Conservation (phyloP, 2,113 vertebrate species). For the Plecotus auritus region DNA sequence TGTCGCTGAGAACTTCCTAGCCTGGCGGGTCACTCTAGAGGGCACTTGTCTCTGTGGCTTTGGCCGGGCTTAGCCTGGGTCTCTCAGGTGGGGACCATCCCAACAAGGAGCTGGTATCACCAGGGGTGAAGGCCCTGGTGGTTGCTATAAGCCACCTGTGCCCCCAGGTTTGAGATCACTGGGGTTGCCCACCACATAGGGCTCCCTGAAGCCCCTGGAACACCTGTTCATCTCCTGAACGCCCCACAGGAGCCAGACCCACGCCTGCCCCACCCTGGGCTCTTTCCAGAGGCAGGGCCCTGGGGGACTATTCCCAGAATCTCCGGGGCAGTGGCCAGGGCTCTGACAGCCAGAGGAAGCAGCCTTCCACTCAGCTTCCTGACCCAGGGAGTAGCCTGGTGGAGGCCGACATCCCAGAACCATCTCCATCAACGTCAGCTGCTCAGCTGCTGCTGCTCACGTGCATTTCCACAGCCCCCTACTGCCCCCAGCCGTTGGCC, state of each 20-base stretch:
- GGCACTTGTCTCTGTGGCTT: neutral
- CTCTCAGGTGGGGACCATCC: neutral
- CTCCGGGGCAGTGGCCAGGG: neutral
- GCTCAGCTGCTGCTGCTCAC: neutral
- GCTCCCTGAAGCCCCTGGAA: neutral
- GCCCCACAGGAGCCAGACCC: neutral
- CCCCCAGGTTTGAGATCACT: neutral
- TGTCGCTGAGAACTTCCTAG: neutral
- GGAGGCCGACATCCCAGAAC: neutral
- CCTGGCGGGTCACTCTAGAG: neutral
- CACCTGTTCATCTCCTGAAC: neutral
- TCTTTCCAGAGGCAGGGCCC: neutral
- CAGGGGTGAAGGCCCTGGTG: constrained; percentile 41
- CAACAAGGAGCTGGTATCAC: neutral
- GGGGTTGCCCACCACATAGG: neutral
- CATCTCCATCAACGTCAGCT: neutral
- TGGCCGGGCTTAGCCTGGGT: neutral
- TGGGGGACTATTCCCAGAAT: neutral
- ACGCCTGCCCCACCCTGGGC: neutral
- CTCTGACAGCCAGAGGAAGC: neutral
- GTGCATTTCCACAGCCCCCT: accelerated
- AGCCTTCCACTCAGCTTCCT: neutral
- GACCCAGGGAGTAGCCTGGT: neutral
- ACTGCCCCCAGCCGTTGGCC: neutral
- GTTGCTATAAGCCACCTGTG: neutral